Evolutionary conservation across 2,797 vertebrate genomes (phyloP), one percentile per base, ranked within the genome.

Genomic region (Pachyuromys duprasi): DNA sequence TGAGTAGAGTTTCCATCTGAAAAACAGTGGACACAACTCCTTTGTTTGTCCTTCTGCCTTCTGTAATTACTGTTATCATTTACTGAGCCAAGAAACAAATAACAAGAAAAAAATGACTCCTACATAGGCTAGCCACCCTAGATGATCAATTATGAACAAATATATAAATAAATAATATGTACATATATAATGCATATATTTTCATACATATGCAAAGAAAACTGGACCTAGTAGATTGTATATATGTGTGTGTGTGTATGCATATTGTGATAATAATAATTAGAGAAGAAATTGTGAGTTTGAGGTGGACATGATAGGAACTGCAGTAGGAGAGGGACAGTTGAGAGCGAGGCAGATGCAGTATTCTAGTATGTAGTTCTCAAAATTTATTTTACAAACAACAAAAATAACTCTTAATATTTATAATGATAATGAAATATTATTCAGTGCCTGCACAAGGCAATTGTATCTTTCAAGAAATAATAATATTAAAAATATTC

Each of bases 1-100:
- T 63, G 22, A 8, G 5, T 18, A 3, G 11, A 65, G 2, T 0
- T 5, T 89, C 8, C 12, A 13, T 62, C 14, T 7, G 3, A n/a
- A 8, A 9, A 88, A 72, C 2, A 36, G 0, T 5, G 12, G 13
- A 20, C 0, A 72, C 15, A 31, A 17, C 15, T 53, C 1, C 0
- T 62, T 74, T 12, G 31, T 49, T 22, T 69, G 4, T 28, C 36
- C 20, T 57, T 18, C 2, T 55, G 1, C 60, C 1, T 49, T 87
- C 22, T 28, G 3, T 4, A 2, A 28, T 15, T 26, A 15, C 20
- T 62, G 3, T 2, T 53, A 18, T 82, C 12, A 55, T 45, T 20
- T 62, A 0, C 14, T 82, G 2, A 94, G 14, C 67, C 2, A 60
- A 18, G 22, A 42, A 74, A 88, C 26, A 26, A 81, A 69, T 14